Evolutionary conservation across 2,888 invertebrate genomes (phyloP).

Genomic region (Spodoptera exigua): DNA sequence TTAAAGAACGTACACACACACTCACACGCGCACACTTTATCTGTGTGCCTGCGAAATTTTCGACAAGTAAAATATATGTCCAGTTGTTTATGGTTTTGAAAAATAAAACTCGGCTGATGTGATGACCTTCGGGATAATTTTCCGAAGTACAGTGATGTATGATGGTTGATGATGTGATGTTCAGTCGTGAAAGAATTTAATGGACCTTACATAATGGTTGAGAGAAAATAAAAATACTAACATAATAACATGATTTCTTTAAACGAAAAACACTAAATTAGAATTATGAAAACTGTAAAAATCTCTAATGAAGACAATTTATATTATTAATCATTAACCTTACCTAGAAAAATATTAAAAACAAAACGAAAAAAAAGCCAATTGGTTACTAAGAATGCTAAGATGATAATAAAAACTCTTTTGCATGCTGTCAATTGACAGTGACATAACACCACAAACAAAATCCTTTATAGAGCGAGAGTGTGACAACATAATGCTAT

Average conservation of each 20-base stretch:
- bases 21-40: constrained; percentile 81
- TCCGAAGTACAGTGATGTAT: constrained; percentile 17
- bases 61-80: constrained; percentile 29
- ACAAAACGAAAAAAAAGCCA: constrained; percentile 28
- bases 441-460: constrained; percentile 47
- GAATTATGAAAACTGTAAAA: constrained; percentile 1
- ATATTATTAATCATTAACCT: background rate
- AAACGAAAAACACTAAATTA: background rate
- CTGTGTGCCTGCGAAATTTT: constrained; percentile 77
- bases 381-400: constrained; percentile 37
- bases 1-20: constrained; percentile 85
- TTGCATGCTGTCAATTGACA: constrained; percentile 43
- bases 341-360: background rate
- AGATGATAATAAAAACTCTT: constrained; percentile 20
- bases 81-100: constrained; percentile 59
- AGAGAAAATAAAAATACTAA: constrained; percentile 1
- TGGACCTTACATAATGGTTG: background rate
- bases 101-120: constrained; percentile 16
- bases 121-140: constrained; percentile 20
- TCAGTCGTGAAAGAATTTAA: constrained; percentile 1
- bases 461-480: constrained; percentile 33
- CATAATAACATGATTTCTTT: background rate
- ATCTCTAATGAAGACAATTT: too few relatives aligned
- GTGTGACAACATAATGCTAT: constrained; percentile 29
- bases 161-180: background rate